Percentiles rank a stretch among this genome's conserved stretches.
Conservation (phyloP, 2,797 vertebrate genomes). For the Chelmon rostratus region DNA sequence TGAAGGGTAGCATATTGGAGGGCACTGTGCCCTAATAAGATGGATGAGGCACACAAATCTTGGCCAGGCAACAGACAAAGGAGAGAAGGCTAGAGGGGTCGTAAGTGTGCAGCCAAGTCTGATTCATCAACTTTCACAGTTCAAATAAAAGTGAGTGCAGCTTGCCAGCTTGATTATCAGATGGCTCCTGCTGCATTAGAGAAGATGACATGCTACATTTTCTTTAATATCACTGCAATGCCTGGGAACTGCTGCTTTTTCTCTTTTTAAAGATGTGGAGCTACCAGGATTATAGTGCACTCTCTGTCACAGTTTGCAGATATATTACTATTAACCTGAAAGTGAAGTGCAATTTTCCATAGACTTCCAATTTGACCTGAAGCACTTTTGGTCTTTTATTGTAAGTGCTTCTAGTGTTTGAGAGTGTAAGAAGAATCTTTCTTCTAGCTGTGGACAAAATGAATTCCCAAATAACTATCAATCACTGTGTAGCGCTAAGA, state of each 20-base stretch:
- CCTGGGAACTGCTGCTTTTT: constrained; percentile 19
- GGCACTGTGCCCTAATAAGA: constrained; percentile 62
- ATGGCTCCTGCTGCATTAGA: constrained; percentile 72
- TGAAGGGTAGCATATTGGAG: constrained; percentile 59
- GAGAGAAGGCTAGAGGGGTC: constrained; percentile 47
- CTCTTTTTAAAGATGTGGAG: constrained; percentile 24
- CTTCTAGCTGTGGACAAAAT: too few relatives aligned
- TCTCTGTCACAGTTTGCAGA: constrained; percentile 41
- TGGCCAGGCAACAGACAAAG: constrained; percentile 63
- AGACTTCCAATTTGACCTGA: constrained; percentile 1
- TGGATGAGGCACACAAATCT: constrained; percentile 62
- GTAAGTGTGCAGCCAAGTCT: constrained; percentile 70
- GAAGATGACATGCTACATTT: constrained; percentile 70
- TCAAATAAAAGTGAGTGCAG: constrained; percentile 74
- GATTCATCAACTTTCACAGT: constrained; percentile 81
- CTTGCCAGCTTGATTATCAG: constrained; percentile 79
- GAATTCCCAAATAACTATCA: background rate
- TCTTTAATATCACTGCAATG: constrained; percentile 63
- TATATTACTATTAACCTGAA: constrained; percentile 35
- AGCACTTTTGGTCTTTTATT: constrained; percentile 6
- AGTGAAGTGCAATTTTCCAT: constrained; percentile 24
- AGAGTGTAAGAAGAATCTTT: background rate
- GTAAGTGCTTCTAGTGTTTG: background rate
- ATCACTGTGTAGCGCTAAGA: background rate
- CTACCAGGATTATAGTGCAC: constrained; percentile 43